phyloP scores from a whole-genome alignment of 2,797 vertebrate genomes.

The Falco rusticolus region DNA sequence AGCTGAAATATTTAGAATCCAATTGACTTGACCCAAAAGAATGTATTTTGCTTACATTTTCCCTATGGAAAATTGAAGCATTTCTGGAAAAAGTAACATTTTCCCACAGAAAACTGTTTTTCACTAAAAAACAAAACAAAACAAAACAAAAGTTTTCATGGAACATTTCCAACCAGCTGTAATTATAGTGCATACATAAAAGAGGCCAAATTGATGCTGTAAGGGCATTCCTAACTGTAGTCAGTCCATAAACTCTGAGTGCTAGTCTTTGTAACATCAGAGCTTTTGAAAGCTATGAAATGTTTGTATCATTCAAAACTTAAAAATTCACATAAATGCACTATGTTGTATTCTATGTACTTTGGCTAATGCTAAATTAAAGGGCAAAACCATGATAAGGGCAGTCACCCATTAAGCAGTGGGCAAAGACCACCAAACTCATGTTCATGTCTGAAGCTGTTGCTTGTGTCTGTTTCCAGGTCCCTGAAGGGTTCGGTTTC shows the following conservation, averaged over 20 bases:
- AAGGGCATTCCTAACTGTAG: constrained; percentile 22
- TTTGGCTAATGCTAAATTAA: not conserved
- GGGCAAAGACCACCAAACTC: not conserved
- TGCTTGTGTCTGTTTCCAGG: not conserved
- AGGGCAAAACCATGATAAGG: not conserved
- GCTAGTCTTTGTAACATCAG: not conserved
- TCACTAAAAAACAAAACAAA: not conserved
- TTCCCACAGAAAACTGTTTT: constrained; percentile 54
- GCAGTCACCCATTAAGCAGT: not conserved
- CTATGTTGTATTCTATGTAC: not conserved
- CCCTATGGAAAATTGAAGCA: constrained; percentile 40
- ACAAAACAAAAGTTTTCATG: not conserved
- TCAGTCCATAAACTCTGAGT: not conserved
- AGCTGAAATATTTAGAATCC: constrained; percentile 36
- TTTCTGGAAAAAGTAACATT: constrained; percentile 51
- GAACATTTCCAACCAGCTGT: constrained; percentile 38
- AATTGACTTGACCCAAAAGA: constrained; percentile 24
- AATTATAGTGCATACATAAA: constrained; percentile 54
- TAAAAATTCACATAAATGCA: not conserved
- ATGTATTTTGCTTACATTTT: constrained; percentile 58
- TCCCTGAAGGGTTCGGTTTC: not conserved
- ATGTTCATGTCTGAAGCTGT: not conserved
- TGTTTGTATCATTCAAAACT: not conserved
- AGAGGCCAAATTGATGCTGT: constrained; percentile 20
- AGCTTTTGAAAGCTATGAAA: not conserved